Base-by-base conservation (phyloP, 2,888 invertebrate species). In the Xestia sexstrigata region DNA sequence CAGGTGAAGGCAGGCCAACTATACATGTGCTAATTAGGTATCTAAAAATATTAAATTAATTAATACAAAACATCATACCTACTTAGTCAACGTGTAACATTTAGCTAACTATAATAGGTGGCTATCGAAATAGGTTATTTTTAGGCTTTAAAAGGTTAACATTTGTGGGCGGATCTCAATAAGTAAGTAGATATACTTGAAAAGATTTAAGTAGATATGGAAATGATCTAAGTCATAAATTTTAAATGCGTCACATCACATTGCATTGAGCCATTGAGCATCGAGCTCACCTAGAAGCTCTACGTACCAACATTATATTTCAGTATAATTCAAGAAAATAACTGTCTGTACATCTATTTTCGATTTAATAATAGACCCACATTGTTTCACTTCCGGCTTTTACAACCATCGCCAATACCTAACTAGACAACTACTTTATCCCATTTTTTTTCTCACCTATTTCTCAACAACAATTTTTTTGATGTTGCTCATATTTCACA, bases 401-500 rank as follows among this genome's bases (percentile, higher is more conserved):
- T 62, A 45, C 23, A 49, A 75, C 7, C 30, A 20, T 74, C 15
- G 15, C 20, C 5, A 52, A 63, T 45, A 52, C 26, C 0, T 6
- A 23, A 17, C 5, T 9, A 39, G 6, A n/a, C n/a, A n/a, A n/a
- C 17, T 17, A 4, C 13, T 39, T 20, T 20, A n/a, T 9, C 8
- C 17, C 9, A 23, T 55, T 39, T 58, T 17, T 58, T 65, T 58
- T 47, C 47, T 26, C 30, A 23, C 2, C 23, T 17, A 67, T 42
- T 20, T 35, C n/a, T 20, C 6, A 35, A n/a, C 17, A 20, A 3
- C 23, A 42, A 1, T 5, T 30, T 62, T 35, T 35, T 62, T 13
- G 11, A 26, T 30, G 58, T 52, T 62, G 47, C 23, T n/a, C 8
- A 8, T 65, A 70, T 80, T 78, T 47, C 60, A 66, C 55, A 83